Percentiles rank a stretch among this genome's conserved stretches.
phyloP scores from a whole-genome alignment of 2,113 vertebrate species.

The Siniperca knerii region DNA sequence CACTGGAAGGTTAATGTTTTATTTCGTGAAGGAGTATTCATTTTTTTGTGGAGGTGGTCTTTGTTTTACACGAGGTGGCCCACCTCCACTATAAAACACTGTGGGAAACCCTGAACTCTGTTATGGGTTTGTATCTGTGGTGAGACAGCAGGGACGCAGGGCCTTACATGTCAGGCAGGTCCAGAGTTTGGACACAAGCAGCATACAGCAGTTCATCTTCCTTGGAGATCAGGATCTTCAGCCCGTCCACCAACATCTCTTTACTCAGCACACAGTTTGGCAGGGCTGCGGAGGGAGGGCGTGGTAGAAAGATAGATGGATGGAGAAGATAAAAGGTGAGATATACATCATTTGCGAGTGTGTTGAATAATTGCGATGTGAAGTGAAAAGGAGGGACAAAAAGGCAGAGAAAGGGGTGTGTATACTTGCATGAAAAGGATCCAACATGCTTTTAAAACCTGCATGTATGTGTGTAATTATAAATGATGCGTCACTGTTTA shows the following conservation, averaged over 20 bases:
- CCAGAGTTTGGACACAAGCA: slow-evolving; percentile 92
- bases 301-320: slow-evolving; percentile 38
- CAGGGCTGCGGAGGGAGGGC: slow-evolving; percentile 71
- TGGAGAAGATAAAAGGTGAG: slow-evolving; percentile 37
- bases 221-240: slow-evolving; percentile 95
- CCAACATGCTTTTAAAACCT: slow-evolving; percentile 27
- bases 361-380: slow-evolving; percentile 45
- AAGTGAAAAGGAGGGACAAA: slow-evolving; percentile 21
- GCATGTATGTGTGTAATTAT: slow-evolving; percentile 35
- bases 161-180: slow-evolving; percentile 94
- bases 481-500: slow-evolving; percentile 34
- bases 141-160: background rate
- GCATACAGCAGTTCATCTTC: slow-evolving; percentile 96
- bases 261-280: slow-evolving; percentile 91
- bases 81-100: background rate
- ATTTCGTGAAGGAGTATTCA: background rate
- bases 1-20: background rate
- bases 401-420: slow-evolving; percentile 5
- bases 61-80: too few species aligned
- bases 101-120: background rate
- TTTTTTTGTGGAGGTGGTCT: background rate
- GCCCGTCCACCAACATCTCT: slow-evolving; percentile 92
- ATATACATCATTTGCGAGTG: slow-evolving; percentile 40
- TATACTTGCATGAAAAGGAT: slow-evolving; percentile 24
- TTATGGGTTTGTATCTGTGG: background rate